Base-by-base conservation (phyloP, 2,113 vertebrate genomes). In the Malurus melanocephalus region DNA sequence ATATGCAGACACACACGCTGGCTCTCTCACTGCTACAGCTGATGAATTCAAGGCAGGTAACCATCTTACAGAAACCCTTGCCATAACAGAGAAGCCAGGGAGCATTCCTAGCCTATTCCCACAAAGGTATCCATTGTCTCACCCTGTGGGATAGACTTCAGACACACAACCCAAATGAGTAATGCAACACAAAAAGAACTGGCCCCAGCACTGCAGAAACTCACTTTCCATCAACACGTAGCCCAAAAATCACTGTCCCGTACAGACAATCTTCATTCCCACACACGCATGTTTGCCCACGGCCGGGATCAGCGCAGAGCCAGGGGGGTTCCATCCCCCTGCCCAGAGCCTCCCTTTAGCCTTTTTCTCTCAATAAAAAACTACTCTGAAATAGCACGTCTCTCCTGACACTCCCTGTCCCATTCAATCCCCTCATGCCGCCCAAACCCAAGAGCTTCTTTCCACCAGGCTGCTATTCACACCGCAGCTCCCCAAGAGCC, bases 241-340 rank as follows among this genome's bases (percentile, higher is more conserved):
- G 62, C 21, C 24, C 71, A 22, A 59, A 92, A 33, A 64, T 24
- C 61, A 15, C 33, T 27, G 20, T 40, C 28, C 48, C 12, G 8
- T 2, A 10, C 53, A 79, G 43, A 42, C 17, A 57, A 4, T 6
- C 13, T 13, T 57, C 30, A 28, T 6, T 40, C 35, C 19, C 6
- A 3, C 10, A 22, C 6, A 32, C 5, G 0, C 2, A 35, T 3
- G 0, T 51, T 51, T 27, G 38, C 59, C 51, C 9, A 2, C 1
- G 2, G 21, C 14, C 55, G 18, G n/a, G 43, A 52, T 16, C 23
- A 67, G 24, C 1, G 0, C 22, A 55, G 35, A 59, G 64, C 15
- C 1, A 5, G 2, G 13, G 7, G 5, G 4, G 12, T 13, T n/a
- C 33, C 48, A n/a, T 5, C 3, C 19, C 15, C 24, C 17, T 5